Conservation (phyloP, 2,888 invertebrate species). For the Trileptium ribeirensis region DNA sequence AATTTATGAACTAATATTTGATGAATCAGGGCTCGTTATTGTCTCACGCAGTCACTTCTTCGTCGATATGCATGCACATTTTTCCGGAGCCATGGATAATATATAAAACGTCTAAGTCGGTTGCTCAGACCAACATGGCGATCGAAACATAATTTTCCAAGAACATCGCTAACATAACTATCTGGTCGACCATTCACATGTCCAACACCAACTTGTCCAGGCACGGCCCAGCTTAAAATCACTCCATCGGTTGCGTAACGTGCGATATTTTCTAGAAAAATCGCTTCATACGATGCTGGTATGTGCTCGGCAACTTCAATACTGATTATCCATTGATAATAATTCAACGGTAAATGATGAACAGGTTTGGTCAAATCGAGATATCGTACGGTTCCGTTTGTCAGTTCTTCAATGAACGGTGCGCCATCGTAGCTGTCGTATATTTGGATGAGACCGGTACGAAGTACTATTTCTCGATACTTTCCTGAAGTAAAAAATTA, state of each 20-base stretch:
- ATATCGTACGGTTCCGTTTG: slow-evolving; percentile 20
- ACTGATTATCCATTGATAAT: slow-evolving; percentile 28
- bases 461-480: no score
- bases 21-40: no score
- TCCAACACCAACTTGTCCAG: slow-evolving; percentile 22
- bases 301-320: slow-evolving; percentile 30
- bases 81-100: not conserved
- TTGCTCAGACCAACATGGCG: not conserved
- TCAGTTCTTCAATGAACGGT: slow-evolving; percentile 16
- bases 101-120: not conserved
- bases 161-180: no score
- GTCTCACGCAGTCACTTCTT: no score
- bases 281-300: slow-evolving; percentile 20
- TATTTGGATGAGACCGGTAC: no score
- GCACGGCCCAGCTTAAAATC: slow-evolving; percentile 26
- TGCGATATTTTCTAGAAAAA: slow-evolving; percentile 23
- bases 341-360: slow-evolving; percentile 17
- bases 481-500: no score
- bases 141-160: not conserved
- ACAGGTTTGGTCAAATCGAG: slow-evolving; percentile 25
- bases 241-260: slow-evolving; percentile 26
- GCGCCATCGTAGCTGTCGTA: slow-evolving; percentile 23
- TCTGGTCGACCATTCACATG: slow-evolving; percentile 10
- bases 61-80: not conserved
- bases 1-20: no score